phyloP scores from a whole-genome alignment of 2,888 invertebrate species.

The Lasioglossum oenotherae region DNA sequence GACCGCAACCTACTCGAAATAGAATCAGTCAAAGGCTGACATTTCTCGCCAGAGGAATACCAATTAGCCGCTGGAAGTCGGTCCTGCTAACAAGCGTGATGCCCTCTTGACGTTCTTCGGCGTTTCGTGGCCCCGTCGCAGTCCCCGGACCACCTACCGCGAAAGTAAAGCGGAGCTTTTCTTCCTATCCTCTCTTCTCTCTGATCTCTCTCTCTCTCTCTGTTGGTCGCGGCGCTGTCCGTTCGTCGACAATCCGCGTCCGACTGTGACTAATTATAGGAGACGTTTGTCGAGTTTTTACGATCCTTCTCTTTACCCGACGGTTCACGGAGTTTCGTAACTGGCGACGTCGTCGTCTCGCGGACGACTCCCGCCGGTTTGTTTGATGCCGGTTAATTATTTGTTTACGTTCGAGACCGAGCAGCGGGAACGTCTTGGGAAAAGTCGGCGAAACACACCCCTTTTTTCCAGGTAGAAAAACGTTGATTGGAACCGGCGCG shows the following conservation, averaged over 20 bases:
- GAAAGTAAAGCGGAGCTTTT: slow-evolving; percentile 36
- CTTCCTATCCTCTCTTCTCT: neutral
- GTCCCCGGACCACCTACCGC: slow-evolving; percentile 61
- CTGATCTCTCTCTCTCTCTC: neutral
- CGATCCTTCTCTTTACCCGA: neutral
- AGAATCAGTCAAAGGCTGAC: slow-evolving; percentile 66
- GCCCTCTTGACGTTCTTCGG: slow-evolving; percentile 59
- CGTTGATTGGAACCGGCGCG: neutral
- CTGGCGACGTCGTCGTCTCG: neutral
- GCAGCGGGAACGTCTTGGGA: neutral
- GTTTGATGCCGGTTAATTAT: slow-evolving; percentile 13
- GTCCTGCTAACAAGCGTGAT: slow-evolving; percentile 62
- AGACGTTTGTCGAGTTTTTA: slow-evolving; percentile 20
- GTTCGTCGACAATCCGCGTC: neutral
- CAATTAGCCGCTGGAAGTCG: slow-evolving; percentile 63
- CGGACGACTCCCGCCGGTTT: neutral
- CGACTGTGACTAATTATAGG: slow-evolving; percentile 37
- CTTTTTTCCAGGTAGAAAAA: neutral
- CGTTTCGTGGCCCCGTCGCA: slow-evolving; percentile 35
- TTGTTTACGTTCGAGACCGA: slow-evolving; percentile 10
- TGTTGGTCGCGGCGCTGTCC: neutral
- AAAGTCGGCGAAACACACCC: neutral
- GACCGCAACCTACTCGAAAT: slow-evolving; percentile 59
- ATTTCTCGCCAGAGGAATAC: slow-evolving; percentile 62
- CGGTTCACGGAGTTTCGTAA: slow-evolving; percentile 13